These are phyloP conservation scores for Eublepharis macularius DNA, from an alignment of 2,113 vertebrate species.

Conservation along the genomic window DNA sequence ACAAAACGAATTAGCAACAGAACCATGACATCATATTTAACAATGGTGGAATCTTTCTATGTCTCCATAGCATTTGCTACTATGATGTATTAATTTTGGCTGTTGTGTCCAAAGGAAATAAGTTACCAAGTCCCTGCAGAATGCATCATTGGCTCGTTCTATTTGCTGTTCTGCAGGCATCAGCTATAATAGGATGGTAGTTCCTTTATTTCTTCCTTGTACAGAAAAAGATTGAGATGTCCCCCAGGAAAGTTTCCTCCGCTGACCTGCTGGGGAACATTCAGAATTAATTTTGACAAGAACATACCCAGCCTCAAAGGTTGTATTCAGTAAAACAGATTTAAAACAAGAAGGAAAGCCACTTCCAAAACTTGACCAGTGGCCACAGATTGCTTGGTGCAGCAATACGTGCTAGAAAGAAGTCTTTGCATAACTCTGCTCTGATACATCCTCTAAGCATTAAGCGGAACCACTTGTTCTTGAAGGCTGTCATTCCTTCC, in stretches of 20 bases:
- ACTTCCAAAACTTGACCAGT: not conserved
- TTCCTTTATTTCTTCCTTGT: conserved; percentile 14
- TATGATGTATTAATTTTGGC: conserved; percentile 8
- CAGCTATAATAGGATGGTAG: conserved; percentile 35
- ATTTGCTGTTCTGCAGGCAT: conserved; percentile 40
- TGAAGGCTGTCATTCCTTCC: not conserved
- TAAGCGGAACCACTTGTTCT: not conserved
- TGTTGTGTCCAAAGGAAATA: conserved; percentile 23
- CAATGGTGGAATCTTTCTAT: not conserved
- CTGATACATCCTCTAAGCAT: not conserved
- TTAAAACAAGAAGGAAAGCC: not conserved
- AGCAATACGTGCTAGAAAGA: not conserved
- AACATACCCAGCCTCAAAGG: not conserved
- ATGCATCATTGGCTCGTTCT: not conserved
- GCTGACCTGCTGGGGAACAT: conserved; percentile 12
- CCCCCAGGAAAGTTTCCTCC: conserved; percentile 30
- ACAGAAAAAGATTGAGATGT: conserved; percentile 37
- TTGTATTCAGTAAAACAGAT: conserved; percentile 21
- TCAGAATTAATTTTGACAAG: conserved; percentile 20
- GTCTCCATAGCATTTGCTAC: not conserved
- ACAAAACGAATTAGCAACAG: not conserved
- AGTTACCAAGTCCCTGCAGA: not conserved
- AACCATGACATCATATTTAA: not conserved
- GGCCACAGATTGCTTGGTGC: not conserved
- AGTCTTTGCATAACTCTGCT: not conserved